phyloP scores from a whole-genome alignment of 1,140 invertebrate genomes.

The Aphaenogaster rudis region DNA sequence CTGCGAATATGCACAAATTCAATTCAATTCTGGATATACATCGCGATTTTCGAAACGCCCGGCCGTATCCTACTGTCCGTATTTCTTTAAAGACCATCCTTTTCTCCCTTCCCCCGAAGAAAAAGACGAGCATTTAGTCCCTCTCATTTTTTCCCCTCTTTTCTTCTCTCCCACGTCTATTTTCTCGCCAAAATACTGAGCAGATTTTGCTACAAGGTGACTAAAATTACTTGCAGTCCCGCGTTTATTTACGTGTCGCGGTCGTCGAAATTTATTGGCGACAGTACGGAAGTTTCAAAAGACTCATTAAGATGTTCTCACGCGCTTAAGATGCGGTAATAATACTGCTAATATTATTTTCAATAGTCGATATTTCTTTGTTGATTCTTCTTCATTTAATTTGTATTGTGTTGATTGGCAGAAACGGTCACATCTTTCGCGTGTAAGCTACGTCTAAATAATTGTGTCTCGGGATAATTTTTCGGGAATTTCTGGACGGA shows the following conservation, averaged over 20 bases:
- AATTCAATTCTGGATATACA: constrained; percentile 49
- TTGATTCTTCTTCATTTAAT: not conserved
- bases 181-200: constrained; percentile 24
- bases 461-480: not conserved
- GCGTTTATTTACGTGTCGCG: constrained; percentile 57
- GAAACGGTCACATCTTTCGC: not conserved
- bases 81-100: not conserved
- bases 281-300: constrained; percentile 38
- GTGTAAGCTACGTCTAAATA: not conserved
- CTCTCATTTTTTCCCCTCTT: not conserved
- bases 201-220: constrained; percentile 43
- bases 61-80: not conserved
- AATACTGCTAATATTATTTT: not conserved
- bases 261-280: constrained; percentile 55
- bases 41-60: constrained; percentile 19
- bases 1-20: constrained; percentile 21
- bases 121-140: constrained; percentile 11
- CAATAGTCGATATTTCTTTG: not conserved
- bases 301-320: constrained; percentile 11
- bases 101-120: not conserved
- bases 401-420: not conserved
- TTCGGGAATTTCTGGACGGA: not conserved
- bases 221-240: constrained; percentile 51
- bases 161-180: not conserved
- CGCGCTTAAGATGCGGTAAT: not conserved